Evolutionary conservation across 1,140 invertebrate species (phyloP).

Genomic region (Ceratina calcarata): DNA sequence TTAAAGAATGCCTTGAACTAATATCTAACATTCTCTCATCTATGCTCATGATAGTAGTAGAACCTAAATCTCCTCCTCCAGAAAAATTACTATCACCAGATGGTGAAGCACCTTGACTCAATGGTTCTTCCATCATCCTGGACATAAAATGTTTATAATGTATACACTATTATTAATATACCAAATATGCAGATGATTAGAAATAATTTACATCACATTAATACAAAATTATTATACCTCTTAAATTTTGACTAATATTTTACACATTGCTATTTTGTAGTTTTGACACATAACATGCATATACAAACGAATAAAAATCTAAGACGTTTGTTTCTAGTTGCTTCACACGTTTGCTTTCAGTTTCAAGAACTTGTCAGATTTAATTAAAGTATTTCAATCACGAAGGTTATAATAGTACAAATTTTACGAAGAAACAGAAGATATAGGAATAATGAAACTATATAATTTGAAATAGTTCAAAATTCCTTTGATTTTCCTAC

Average conservation of each 20-base stretch:
- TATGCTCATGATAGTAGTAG: constrained; percentile 64
- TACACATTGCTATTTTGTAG: background rate
- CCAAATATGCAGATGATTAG: background rate
- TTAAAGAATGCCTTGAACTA: constrained; percentile 58
- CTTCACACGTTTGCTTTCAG: too few species aligned
- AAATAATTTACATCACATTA: background rate
- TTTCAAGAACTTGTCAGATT: too few species aligned
- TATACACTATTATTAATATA: background rate
- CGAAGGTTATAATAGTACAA: background rate
- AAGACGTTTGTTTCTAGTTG: too few species aligned
- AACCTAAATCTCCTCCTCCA: constrained; percentile 55
- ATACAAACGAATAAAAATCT: too few species aligned
- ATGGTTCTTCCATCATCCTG: constrained; percentile 73
- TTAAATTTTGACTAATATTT: background rate
- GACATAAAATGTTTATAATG: constrained; percentile 4
- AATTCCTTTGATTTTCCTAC: background rate
- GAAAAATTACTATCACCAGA: constrained; percentile 67
- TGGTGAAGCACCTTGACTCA: constrained; percentile 67
- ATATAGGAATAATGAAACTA: background rate
- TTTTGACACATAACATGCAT: too few species aligned
- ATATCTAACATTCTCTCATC: constrained; percentile 71
- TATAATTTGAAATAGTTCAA: background rate
- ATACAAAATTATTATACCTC: background rate
- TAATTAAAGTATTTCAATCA: too few species aligned
- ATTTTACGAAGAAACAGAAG: background rate